These are phyloP conservation scores for Heloderma charlesbogerti DNA, from an alignment of 2,113 vertebrate species.

Conservation along the genomic window DNA sequence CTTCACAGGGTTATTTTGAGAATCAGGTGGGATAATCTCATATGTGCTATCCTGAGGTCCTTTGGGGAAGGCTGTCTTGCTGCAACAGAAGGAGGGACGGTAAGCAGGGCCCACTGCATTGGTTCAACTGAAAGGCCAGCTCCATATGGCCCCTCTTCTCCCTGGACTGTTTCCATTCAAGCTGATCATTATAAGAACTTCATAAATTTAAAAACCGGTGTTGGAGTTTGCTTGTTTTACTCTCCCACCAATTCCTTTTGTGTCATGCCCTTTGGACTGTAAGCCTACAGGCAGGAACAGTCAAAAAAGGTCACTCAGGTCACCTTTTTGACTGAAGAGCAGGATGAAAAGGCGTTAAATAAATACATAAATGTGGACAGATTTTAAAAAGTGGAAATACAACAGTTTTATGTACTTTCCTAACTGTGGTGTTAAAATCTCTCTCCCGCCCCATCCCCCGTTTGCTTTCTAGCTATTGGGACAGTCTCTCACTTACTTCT, in stretches of 20 bases:
- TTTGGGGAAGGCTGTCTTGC: background rate
- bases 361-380: background rate
- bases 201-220: too few relatives aligned
- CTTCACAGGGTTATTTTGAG: background rate
- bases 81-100: too few relatives aligned
- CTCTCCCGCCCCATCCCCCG: background rate
- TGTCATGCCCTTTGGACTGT: background rate
- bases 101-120: too few relatives aligned
- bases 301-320: background rate
- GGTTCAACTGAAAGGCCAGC: too few relatives aligned
- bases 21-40: background rate
- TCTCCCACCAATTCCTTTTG: background rate
- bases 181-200: too few relatives aligned
- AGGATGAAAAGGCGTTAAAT: background rate
- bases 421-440: background rate
- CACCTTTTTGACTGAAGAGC: background rate
- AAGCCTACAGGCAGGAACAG: background rate
- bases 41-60: too few relatives aligned
- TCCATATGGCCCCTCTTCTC: too few relatives aligned
- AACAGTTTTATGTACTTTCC: background rate
- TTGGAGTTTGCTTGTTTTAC: background rate
- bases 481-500: accelerated
- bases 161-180: too few relatives aligned
- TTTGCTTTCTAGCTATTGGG: background rate
- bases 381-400: background rate